These are phyloP conservation scores for Drosophila biarmipes DNA, from an alignment of 1,140 invertebrate genomes.

Conservation along the genomic window DNA sequence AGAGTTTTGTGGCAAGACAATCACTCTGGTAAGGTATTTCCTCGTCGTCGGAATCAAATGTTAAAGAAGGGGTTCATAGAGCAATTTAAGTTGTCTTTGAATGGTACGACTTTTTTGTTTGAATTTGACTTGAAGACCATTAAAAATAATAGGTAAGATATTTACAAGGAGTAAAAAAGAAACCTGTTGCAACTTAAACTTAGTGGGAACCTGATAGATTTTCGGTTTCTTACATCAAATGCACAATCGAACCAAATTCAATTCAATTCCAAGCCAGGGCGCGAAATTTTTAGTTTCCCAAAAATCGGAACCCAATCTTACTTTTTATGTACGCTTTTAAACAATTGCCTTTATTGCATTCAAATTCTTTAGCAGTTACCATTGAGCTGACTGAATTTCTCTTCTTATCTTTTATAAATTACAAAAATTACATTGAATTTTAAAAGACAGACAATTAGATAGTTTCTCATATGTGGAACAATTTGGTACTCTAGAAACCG, in stretches of 20 bases:
- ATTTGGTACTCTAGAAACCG: conserved; percentile 31
- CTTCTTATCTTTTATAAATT: conserved; percentile 17
- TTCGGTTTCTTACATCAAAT: too few species aligned
- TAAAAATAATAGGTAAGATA: too few species aligned
- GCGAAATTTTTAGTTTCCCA: background rate
- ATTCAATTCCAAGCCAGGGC: too few species aligned
- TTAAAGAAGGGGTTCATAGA: background rate
- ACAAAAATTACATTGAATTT: conserved; percentile 21
- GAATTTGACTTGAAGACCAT: background rate
- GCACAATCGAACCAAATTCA: too few species aligned
- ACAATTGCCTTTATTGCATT: background rate
- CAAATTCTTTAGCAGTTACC: background rate
- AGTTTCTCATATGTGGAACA: conserved; percentile 25
- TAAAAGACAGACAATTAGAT: conserved; percentile 16
- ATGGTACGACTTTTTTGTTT: background rate
- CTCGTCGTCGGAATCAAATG: background rate
- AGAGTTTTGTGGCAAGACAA: conserved; percentile 12
- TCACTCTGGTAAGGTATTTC: conserved; percentile 5
- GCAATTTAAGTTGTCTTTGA: background rate
- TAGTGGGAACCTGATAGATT: too few species aligned
- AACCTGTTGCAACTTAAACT: too few species aligned
- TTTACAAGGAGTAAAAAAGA: too few species aligned
- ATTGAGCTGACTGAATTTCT: background rate
- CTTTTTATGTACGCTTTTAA: background rate
- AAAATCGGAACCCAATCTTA: background rate